Conservation (phyloP, 2,113 vertebrate genomes). For the Antechinus stuartii region DNA sequence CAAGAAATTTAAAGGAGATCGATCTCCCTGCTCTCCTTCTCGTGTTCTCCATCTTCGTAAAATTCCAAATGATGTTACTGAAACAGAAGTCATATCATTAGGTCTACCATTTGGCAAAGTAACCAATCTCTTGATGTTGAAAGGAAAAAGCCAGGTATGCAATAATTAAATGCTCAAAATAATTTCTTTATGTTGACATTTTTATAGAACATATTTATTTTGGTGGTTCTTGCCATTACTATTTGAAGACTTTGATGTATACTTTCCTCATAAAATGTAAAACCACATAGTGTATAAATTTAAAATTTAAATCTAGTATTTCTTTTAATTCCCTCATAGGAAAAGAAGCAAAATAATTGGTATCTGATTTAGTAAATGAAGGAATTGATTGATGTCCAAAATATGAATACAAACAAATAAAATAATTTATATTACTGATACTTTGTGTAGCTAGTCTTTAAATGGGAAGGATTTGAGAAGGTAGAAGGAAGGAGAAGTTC, state of each 20-base stretch:
- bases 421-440: not conserved
- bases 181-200: conserved; percentile 56
- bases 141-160: conserved; percentile 90
- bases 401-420: not conserved
- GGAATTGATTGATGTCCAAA: conserved; percentile 24
- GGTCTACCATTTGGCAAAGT: conserved; percentile 92
- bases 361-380: conserved; percentile 40
- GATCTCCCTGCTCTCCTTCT: conserved; percentile 83
- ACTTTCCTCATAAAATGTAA: not conserved
- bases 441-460: not conserved
- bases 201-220: conserved; percentile 5
- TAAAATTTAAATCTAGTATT: not conserved
- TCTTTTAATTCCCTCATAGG: conserved; percentile 10
- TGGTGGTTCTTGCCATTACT: conserved; percentile 26
- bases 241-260: conserved; percentile 22
- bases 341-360: conserved; percentile 27
- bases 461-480: not conserved
- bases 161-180: conserved; percentile 35
- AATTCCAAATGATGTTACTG: conserved; percentile 87
- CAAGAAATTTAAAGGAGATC: conserved; percentile 85
- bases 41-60: conserved; percentile 90
- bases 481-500: not conserved
- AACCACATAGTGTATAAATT: not conserved
- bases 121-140: conserved; percentile 91
- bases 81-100: conserved; percentile 89